Percentiles rank a stretch among this genome's conserved stretches.
Evolutionary conservation across 2,888 invertebrate genomes (phyloP).

Genomic region (Pristionchus fissidentatus): DNA sequence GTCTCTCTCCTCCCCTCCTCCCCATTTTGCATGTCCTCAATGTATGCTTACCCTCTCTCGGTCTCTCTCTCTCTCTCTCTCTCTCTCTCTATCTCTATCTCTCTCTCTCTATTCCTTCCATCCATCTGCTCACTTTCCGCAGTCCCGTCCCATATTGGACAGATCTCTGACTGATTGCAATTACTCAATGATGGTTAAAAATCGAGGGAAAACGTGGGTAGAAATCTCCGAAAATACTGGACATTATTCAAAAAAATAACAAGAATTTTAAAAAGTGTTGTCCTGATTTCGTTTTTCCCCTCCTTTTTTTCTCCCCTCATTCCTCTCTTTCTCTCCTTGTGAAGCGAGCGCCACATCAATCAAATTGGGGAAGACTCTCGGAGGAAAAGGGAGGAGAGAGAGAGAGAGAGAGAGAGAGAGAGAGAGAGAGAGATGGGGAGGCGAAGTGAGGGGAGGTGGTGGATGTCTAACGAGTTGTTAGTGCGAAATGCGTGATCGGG

Average conservation of each 20-base stretch:
- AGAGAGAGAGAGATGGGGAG: too few relatives aligned
- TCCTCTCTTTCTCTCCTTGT: constrained; percentile 22
- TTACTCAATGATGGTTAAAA: too few relatives aligned
- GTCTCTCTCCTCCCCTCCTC: neutral
- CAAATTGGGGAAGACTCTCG: neutral
- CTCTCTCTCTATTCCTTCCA: neutral
- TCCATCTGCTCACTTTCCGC: neutral
- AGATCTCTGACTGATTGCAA: neutral
- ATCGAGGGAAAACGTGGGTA: too few relatives aligned
- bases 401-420: neutral
- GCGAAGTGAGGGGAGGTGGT: neutral
- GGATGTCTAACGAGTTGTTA: constrained; percentile 35
- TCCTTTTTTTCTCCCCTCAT: neutral
- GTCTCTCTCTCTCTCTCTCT: constrained; percentile 2
- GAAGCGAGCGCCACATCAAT: constrained; percentile 30
- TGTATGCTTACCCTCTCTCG: constrained; percentile 28
- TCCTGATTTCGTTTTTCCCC: neutral
- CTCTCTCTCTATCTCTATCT: neutral
- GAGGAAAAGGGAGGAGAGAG: neutral
- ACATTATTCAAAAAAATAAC: too few relatives aligned
- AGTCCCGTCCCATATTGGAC: neutral
- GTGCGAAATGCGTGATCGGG: too few relatives aligned
- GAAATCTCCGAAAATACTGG: too few relatives aligned
- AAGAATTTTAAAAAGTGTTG: too few relatives aligned
- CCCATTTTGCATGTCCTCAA: constrained; percentile 5